Evolutionary conservation across 2,888 invertebrate genomes (phyloP).

Genomic region (Eumerus sabulonum): DNA sequence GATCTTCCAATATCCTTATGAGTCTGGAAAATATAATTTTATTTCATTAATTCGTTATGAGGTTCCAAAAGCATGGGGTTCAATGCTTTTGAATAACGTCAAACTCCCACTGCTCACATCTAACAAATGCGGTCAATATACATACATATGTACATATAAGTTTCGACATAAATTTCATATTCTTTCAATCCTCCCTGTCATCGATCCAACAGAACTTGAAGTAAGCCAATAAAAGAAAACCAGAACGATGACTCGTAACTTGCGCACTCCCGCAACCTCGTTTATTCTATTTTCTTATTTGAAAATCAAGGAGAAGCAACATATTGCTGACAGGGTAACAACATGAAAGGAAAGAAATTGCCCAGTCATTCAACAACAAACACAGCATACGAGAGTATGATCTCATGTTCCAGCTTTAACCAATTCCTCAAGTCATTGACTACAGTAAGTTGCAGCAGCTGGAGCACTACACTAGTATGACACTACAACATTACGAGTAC

Average conservation of each 20-base stretch:
- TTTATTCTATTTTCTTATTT: slow-evolving; percentile 53
- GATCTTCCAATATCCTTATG: no score
- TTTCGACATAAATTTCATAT: background rate
- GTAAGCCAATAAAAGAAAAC: slow-evolving; percentile 26
- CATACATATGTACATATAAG: no score
- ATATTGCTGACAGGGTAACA: slow-evolving; percentile 61
- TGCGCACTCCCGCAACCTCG: slow-evolving; percentile 13
- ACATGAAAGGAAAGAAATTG: slow-evolving; percentile 17
- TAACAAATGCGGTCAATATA: no score
- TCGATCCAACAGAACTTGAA: slow-evolving; percentile 3
- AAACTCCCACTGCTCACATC: no score
- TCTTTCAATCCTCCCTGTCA: slow-evolving; percentile 7
- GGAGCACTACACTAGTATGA: background rate
- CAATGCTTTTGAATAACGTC: no score
- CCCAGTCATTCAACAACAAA: slow-evolving; percentile 38
- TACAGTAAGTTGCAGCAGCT: slow-evolving; percentile 54
- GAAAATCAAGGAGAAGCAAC: slow-evolving; percentile 63
- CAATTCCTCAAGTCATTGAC: slow-evolving; percentile 58
- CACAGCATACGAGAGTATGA: slow-evolving; percentile 58
- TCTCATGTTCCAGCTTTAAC: slow-evolving; percentile 55
- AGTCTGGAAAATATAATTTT: no score
- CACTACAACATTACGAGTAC: background rate
- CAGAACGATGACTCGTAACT: slow-evolving; percentile 56
- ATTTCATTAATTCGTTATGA: no score
- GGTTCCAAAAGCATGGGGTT: no score